Percentiles rank a stretch among this genome's conserved stretches.
These are phyloP conservation scores for Pseudomyrmex pallidus DNA, from an alignment of 1,140 invertebrate species.

Conservation along the genomic window DNA sequence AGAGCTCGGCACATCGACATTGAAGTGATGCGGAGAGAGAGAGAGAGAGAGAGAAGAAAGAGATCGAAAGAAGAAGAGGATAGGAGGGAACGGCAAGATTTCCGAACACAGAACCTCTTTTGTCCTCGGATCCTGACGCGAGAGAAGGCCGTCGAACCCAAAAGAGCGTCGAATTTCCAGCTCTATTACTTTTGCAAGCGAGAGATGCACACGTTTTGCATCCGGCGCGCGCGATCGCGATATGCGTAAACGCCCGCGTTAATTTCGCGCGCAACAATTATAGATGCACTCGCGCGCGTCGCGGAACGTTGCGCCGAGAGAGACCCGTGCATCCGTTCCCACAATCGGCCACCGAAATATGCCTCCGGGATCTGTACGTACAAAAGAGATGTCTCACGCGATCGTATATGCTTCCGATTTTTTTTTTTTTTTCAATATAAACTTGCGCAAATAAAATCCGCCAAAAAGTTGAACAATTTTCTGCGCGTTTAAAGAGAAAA, in stretches of 20 bases:
- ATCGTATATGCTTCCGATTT: not conserved
- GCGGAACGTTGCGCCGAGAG: slow-evolving; percentile 1
- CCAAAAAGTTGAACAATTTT: not conserved
- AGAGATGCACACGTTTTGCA: not conserved
- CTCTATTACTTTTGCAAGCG: not conserved
- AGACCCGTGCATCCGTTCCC: slow-evolving; percentile 46
- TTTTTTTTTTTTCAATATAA: too few species aligned
- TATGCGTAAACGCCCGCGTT: slow-evolving; percentile 18
- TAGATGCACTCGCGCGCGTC: slow-evolving; percentile 25
- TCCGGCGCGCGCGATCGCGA: not conserved
- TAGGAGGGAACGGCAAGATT: slow-evolving; percentile 8
- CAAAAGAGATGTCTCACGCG: slow-evolving; percentile 7
- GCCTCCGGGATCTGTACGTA: not conserved
- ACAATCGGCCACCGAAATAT: slow-evolving; percentile 59
- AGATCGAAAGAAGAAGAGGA: not conserved
- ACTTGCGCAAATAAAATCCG: too few species aligned
- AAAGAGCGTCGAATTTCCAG: slow-evolving; percentile 28
- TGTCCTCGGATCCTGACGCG: slow-evolving; percentile 35
- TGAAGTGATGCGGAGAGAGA: not conserved
- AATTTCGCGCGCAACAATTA: slow-evolving; percentile 58
- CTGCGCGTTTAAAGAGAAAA: too few species aligned
- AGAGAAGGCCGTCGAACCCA: slow-evolving; percentile 42
- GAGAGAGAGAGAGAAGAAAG: not conserved
- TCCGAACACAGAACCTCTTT: slow-evolving; percentile 57
- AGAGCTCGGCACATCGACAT: slow-evolving; percentile 18